phyloP scores from a whole-genome alignment of 2,113 vertebrate species.

The Sylvia atricapilla region DNA sequence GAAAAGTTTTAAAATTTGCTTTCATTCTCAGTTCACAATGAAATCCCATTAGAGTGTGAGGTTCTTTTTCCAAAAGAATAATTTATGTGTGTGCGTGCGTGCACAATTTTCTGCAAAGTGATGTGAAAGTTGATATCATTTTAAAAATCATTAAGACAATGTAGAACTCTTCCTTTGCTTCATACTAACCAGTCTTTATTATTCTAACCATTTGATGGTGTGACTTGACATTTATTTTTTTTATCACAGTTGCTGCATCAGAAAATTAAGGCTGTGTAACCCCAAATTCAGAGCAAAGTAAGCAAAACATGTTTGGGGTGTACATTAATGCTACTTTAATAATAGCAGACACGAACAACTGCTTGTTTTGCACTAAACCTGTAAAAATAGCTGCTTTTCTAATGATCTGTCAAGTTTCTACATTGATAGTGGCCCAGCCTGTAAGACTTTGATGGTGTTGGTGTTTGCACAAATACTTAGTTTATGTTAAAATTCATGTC shows the following conservation, averaged over 20 bases:
- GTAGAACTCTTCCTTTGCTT: neutral
- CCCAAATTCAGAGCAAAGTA: conserved; percentile 26
- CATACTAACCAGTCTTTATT: neutral
- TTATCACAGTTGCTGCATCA: neutral
- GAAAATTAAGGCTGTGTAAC: neutral
- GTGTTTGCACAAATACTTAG: neutral
- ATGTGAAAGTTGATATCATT: neutral
- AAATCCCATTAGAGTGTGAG: neutral
- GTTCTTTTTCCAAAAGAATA: neutral
- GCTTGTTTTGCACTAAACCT: neutral
- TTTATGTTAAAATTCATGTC: neutral
- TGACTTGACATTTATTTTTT: neutral
- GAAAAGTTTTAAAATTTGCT: neutral
- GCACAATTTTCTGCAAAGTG: neutral
- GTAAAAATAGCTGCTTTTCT: conserved; percentile 19
- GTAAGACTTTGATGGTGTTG: neutral
- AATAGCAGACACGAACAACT: neutral
- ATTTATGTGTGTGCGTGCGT: neutral
- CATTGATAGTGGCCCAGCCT: neutral
- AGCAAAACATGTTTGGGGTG: conserved; percentile 3
- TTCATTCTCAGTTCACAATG: neutral
- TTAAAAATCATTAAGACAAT: neutral
- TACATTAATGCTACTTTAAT: conserved; percentile 5
- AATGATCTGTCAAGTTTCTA: neutral
- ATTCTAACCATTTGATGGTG: neutral